Conservation (phyloP, 2,888 invertebrate species). For the Epicampocera succincta region DNA sequence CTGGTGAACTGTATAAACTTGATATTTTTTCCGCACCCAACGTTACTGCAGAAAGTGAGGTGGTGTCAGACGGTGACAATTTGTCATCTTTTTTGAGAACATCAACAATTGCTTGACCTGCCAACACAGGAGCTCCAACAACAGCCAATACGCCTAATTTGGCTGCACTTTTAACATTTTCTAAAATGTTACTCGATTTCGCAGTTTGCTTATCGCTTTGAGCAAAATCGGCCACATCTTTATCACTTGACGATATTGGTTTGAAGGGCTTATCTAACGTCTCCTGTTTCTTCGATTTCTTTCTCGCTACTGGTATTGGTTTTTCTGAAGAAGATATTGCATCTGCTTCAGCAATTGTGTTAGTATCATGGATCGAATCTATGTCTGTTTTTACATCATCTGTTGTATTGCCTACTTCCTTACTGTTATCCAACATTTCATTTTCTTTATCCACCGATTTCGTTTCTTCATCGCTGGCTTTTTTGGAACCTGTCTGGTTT, state of each 20-base stretch:
- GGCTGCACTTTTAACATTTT: constrained; percentile 85
- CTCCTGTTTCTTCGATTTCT: constrained; percentile 13
- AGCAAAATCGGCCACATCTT: constrained; percentile 74
- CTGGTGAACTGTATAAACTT: constrained; percentile 28
- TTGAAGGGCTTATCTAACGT: constrained; percentile 24
- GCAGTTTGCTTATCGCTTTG: constrained; percentile 70
- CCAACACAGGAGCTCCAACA: constrained; percentile 92
- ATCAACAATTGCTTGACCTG: constrained; percentile 92
- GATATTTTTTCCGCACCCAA: not conserved
- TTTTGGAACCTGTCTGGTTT: not conserved
- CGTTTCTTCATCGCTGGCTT: not conserved
- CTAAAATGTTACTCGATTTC: constrained; percentile 71
- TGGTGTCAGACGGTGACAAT: constrained; percentile 29
- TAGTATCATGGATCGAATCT: not conserved
- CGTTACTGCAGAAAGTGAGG: not conserved
- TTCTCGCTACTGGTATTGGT: constrained; percentile 44
- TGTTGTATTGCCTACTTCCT: not conserved
- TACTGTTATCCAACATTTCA: not conserved
- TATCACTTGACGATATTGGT: constrained; percentile 61
- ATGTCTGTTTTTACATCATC: not conserved
- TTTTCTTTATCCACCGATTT: not conserved
- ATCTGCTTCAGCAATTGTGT: not conserved
- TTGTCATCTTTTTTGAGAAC: constrained; percentile 86
- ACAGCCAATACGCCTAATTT: constrained; percentile 93
- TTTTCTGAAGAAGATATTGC: not conserved